Evolutionary conservation across 2,797 vertebrate genomes (phyloP).

Genomic region (Notolepis coatsorum): DNA sequence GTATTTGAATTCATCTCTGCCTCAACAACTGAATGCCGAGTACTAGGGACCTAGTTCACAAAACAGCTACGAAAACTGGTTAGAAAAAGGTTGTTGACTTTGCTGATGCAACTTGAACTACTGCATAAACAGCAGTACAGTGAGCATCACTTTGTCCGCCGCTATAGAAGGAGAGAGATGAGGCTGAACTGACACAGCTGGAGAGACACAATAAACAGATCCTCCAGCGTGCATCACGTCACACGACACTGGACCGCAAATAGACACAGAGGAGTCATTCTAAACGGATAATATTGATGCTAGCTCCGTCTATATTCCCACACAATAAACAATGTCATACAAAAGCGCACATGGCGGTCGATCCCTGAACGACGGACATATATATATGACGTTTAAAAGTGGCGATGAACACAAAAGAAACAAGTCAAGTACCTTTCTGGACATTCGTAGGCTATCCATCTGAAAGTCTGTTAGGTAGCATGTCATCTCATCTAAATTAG

Average conservation of each 20-base stretch:
- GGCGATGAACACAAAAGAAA: too few relatives aligned
- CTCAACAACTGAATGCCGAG: too few relatives aligned
- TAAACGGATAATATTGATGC: constrained; percentile 11
- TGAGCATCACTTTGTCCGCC: background rate
- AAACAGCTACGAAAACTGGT: too few relatives aligned
- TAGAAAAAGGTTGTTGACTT: background rate
- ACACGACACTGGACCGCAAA: constrained; percentile 40
- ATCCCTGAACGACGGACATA: too few relatives aligned
- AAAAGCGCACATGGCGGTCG: background rate
- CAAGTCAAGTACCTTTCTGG: too few relatives aligned
- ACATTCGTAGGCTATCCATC: too few relatives aligned
- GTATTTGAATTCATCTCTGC: too few relatives aligned
- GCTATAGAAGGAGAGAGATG: background rate
- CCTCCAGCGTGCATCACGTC: constrained; percentile 33
- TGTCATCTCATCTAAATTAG: too few relatives aligned
- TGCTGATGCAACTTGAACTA: background rate
- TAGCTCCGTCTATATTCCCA: constrained; percentile 17
- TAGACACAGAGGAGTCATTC: constrained; percentile 46
- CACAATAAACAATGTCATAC: constrained; percentile 14
- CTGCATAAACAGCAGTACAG: background rate
- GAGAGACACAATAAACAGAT: constrained; percentile 59
- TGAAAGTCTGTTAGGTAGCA: too few relatives aligned
- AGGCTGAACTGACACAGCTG: constrained; percentile 42
- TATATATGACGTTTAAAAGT: too few relatives aligned
- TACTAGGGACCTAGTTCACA: too few relatives aligned